A percentile compares a stretch with the other conserved stretches of the same genome.
phyloP scores from a whole-genome alignment of 2,888 invertebrate genomes.

The Criorhina ranunculi region DNA sequence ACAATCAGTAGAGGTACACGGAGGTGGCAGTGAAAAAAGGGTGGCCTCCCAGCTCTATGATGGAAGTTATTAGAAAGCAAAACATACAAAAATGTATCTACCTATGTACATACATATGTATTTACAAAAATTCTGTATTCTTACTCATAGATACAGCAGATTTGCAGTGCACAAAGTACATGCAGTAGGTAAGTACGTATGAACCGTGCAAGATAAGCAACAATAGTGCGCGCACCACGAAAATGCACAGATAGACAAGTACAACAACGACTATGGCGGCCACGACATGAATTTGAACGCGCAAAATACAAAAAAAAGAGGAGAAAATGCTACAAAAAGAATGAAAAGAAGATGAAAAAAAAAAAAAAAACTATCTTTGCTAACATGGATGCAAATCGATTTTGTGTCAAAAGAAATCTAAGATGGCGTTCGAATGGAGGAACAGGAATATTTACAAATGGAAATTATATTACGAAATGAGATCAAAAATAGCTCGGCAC shows the following conservation, averaged over 20 bases:
- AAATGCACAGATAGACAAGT: slow-evolving; percentile 62
- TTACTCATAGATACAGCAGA: slow-evolving; percentile 19
- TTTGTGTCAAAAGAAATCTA: slow-evolving; percentile 71
- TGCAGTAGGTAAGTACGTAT: slow-evolving; percentile 45
- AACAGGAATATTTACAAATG: slow-evolving; percentile 47
- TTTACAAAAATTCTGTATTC: slow-evolving; percentile 34
- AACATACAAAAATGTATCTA: slow-evolving; percentile 14
- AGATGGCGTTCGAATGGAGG: slow-evolving; percentile 64
- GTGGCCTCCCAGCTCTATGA: slow-evolving; percentile 42
- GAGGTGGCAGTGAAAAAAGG: slow-evolving; percentile 24
- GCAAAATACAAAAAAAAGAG: slow-evolving; percentile 49
- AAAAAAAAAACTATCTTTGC: slow-evolving; percentile 31
- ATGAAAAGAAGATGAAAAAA: neutral
- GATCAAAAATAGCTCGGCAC: slow-evolving; percentile 46
- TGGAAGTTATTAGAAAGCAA: slow-evolving; percentile 72
- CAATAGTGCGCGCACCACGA: slow-evolving; percentile 71
- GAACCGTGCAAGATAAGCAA: slow-evolving; percentile 63
- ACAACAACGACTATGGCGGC: slow-evolving; percentile 53
- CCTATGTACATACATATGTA: neutral
- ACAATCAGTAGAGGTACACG: slow-evolving; percentile 27
- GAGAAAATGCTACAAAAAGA: slow-evolving; percentile 40
- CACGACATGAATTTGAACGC: slow-evolving; percentile 71
- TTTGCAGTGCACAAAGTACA: slow-evolving; percentile 34
- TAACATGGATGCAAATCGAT: slow-evolving; percentile 76
- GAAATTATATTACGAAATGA: slow-evolving; percentile 56